phyloP scores from a whole-genome alignment of 2,888 invertebrate species.

The Furcula furcula region DNA sequence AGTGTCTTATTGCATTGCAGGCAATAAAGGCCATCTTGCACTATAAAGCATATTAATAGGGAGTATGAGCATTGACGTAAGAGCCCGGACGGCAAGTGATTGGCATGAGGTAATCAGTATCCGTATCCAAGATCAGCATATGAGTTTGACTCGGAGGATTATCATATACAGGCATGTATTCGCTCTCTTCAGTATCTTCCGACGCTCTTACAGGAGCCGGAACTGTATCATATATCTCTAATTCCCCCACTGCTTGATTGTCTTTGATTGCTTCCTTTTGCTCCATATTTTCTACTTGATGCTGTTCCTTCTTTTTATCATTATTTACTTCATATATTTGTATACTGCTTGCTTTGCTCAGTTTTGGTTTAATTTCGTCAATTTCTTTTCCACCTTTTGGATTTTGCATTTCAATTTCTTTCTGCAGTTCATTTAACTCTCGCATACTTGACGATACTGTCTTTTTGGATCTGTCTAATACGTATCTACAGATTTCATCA shows the following conservation, averaged over 20 bases:
- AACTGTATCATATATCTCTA: constrained; percentile 24
- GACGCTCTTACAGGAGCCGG: constrained; percentile 9
- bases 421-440: constrained; percentile 34
- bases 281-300: neutral
- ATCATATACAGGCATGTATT: constrained; percentile 16
- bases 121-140: constrained; percentile 14
- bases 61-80: constrained; percentile 17
- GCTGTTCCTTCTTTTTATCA: neutral
- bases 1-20: too few relatives aligned
- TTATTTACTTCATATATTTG: neutral
- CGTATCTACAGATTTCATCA: constrained; percentile 31
- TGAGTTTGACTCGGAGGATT: constrained; percentile 1
- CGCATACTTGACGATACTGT: constrained; percentile 31
- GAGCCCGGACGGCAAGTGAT: constrained; percentile 1
- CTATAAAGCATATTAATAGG: too few relatives aligned
- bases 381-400: neutral
- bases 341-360: too few relatives aligned
- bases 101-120: constrained; percentile 15
- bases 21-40: too few relatives aligned
- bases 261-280: neutral
- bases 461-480: constrained; percentile 26
- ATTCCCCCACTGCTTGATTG: neutral
- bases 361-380: too few relatives aligned
- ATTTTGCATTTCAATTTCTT: constrained; percentile 1
- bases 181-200: neutral